These are phyloP conservation scores for Tragelaphus eurycerus DNA, from an alignment of 2,797 vertebrate species.

Conservation along the genomic window DNA sequence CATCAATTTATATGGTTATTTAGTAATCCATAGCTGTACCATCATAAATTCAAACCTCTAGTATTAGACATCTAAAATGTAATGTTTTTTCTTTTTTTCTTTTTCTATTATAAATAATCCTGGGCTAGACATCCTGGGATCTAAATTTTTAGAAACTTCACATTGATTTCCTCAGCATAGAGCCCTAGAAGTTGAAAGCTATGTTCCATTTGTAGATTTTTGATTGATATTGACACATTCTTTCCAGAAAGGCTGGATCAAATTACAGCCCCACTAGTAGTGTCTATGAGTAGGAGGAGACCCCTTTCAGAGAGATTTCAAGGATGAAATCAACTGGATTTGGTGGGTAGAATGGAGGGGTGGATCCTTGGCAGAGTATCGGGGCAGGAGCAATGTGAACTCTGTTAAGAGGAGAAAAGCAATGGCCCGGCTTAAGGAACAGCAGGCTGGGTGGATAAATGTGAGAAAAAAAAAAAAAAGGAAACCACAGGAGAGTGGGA, in stretches of 20 bases:
- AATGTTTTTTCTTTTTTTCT: not conserved
- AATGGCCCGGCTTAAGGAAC: not conserved
- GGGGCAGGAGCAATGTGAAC: not conserved
- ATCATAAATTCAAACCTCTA: not conserved
- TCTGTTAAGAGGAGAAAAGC: not conserved
- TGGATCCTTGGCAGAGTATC: not conserved
- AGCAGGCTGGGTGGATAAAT: not conserved
- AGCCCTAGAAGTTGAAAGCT: conserved; percentile 31
- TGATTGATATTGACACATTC: conserved; percentile 25
- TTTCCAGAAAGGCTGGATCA: not conserved
- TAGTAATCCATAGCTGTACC: not conserved
- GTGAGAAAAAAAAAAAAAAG: not conserved
- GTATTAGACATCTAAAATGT: not conserved
- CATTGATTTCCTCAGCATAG: not conserved
- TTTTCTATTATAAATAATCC: not conserved
- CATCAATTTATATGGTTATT: not conserved
- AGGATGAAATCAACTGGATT: not conserved
- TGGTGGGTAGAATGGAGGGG: not conserved
- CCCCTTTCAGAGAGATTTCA: conserved; percentile 4
- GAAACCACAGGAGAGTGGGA: not conserved
- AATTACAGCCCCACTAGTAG: conserved; percentile 1
- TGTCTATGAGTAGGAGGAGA: conserved; percentile 15
- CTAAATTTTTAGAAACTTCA: conserved; percentile 22
- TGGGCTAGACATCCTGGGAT: not conserved
- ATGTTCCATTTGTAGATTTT: conserved; percentile 1